Conservation (phyloP, 2,797 vertebrate species). For the Syndactyla subalaris region DNA sequence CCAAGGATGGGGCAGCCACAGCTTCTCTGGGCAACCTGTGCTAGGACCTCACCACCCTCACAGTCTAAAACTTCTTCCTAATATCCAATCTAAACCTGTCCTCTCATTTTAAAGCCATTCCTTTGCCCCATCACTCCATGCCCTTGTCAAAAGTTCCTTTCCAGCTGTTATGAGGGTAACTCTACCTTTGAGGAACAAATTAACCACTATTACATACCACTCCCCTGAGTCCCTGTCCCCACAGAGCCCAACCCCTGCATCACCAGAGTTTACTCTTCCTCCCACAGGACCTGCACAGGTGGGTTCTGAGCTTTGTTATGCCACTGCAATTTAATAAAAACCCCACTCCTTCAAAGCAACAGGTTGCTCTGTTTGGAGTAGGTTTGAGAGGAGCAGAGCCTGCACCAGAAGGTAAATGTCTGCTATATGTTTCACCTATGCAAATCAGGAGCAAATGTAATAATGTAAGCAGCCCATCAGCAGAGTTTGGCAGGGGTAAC, state of each 20-base stretch:
- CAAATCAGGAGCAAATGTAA: neutral
- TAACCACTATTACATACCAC: neutral
- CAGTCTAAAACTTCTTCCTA: neutral
- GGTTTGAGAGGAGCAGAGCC: neutral
- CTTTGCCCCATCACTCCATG: neutral
- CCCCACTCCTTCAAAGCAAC: neutral
- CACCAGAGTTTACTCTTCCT: neutral
- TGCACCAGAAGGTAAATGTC: neutral
- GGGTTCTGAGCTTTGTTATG: neutral
- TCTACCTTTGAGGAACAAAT: neutral
- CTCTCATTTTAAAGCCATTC: neutral
- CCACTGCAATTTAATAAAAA: too few species aligned
- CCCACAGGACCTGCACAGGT: neutral
- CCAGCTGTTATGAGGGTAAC: neutral
- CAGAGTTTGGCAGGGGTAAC: conserved; percentile 1
- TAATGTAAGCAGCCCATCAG: neutral
- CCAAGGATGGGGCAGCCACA: neutral
- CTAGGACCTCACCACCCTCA: accelerated
- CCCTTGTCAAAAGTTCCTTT: neutral
- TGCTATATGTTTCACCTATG: neutral
- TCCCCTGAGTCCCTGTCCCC: neutral
- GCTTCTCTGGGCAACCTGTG: neutral
- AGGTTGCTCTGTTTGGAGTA: neutral
- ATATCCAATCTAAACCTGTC: neutral
- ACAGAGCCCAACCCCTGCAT: neutral